These are phyloP conservation scores for Xenentodon cancila DNA, from an alignment of 2,797 vertebrate species.

Conservation along the genomic window DNA sequence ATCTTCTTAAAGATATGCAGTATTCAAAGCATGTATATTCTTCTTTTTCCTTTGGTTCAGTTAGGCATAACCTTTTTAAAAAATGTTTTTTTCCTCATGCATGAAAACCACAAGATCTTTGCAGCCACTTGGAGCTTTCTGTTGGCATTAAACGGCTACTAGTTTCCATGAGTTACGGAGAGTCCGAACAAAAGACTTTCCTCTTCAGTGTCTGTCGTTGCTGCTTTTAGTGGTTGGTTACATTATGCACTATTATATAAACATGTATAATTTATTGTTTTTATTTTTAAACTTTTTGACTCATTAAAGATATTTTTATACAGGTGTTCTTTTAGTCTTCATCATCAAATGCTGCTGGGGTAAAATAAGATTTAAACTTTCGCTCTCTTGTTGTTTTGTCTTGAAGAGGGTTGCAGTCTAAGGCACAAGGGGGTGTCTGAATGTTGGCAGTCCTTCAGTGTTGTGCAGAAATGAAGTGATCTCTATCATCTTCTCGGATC, in stretches of 20 bases:
- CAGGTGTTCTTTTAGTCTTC: conserved; percentile 15
- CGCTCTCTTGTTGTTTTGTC: no score
- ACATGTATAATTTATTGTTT: conserved; percentile 63
- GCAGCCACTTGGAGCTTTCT: conserved; percentile 19
- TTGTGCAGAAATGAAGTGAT: no score
- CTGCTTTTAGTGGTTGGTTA: conserved; percentile 40
- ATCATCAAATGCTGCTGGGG: not conserved
- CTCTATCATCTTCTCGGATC: no score
- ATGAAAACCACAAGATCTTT: conserved; percentile 45
- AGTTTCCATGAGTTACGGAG: not conserved
- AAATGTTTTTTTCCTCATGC: conserved; percentile 52
- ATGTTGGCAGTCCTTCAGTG: no score
- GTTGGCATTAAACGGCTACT: conserved; percentile 3
- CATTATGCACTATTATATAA: conserved; percentile 57
- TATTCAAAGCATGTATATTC: conserved; percentile 70
- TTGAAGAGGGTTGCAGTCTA: no score
- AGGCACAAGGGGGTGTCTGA: no score
- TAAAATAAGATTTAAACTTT: not conserved
- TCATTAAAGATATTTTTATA: conserved; percentile 80
- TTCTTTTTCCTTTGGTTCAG: conserved; percentile 45
- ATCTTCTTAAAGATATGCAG: conserved; percentile 55
- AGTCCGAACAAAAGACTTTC: conserved; percentile 1
- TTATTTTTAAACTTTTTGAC: conserved; percentile 66
- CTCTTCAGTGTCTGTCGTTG: conserved; percentile 19
- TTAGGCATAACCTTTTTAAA: conserved; percentile 36